Base-by-base conservation (phyloP, 2,797 vertebrate genomes). In the Sus cebifrons region DNA sequence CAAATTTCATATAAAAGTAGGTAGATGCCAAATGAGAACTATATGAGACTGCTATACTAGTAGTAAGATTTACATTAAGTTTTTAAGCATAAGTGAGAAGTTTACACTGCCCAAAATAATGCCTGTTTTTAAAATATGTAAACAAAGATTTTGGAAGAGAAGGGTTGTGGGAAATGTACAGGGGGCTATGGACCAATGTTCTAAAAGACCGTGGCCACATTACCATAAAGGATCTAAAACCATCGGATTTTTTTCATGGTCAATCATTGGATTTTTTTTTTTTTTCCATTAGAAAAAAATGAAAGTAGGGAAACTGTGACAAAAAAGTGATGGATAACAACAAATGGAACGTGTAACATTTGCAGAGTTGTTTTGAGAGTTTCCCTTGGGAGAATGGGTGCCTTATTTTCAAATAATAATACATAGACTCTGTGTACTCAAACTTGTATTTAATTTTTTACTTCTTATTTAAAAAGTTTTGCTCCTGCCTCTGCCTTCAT, bases 21-120 rank as follows among this genome's bases (percentile, higher is more conserved):
- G 21, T 79, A 16, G 64, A 49, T 86, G 58, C 6, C 40, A 75
- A 68, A 25, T 36, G 91, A 92, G 56, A 85, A 54, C 27, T 62
- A 32, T 25, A 16, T 60, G 65, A 62, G 25, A 32, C 73, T 58
- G 62, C 10, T 62, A 5, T 64, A 21, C 20, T 89, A 91, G 7
- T 68, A 94, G 62, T 60, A 54, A 86, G 52, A 64, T 64, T 77
- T 11, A 60, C 88, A 56, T 75, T 32, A 94, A 70, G 94, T 91
- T 68, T 89, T 70, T 64, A 82, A 86, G 49, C 8, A 18, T 65
- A 74, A 54, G 18, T 62, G n/a, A 78, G 67, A 23, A 74, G 21
- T 90, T 65, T 86, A 65, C 1, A 36, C 1, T 82, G 95, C 94
- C 44, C 11, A 91, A 83, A 93, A 85, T 44, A 73, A 67, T 74